Base-by-base conservation (phyloP, 1,140 invertebrate genomes). In the Uloborus diversus region DNA sequence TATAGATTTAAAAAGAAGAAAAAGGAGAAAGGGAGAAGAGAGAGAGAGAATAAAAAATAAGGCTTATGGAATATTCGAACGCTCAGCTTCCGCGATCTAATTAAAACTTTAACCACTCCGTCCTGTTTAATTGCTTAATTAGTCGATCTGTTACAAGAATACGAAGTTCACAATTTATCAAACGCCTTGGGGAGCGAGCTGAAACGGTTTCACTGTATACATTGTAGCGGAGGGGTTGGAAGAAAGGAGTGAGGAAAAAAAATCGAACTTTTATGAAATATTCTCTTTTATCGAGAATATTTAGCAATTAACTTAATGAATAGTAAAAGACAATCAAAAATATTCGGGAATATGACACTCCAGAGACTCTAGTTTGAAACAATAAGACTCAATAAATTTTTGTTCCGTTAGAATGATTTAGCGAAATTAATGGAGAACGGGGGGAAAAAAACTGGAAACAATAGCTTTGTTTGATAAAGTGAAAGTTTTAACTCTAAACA, bases 231-330 rank as follows among this genome's bases (percentile, higher is more conserved):
- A 57, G 25, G 33, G 61, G 33, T 14, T 56, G 51, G 17, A 23
- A 25, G 51, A 23, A 61, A 17, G 25, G 20, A 47, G 23, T 20
- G 37, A 47, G 27, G 49, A 47, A 65, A 66, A 66, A 49, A 25
- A 17, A n/a, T 5, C 20, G 35, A 65, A 78, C 47, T 78, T 78
- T 78, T 78, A 78, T 78, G 73, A 78, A 78, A 78, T 78, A 78
- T 78, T 56, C 73, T 56, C 73, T 78, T 78, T 62, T 56, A 53
- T 66, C 53, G 62, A 66, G 73, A 78, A 78, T 78, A 78, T 78
- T 78, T 64, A 65, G 73, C 73, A 78, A 78, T 78, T 78, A 78
- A 78, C 25, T 78, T 78, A 78, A 78, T 78, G 73, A 78, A 78
- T 78, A 37, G 73, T 49, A 78, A 78, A 66, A 56, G 23, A 51